Evolutionary conservation across 2,113 vertebrate species (phyloP).

Genomic region (Lasiurus borealis): DNA sequence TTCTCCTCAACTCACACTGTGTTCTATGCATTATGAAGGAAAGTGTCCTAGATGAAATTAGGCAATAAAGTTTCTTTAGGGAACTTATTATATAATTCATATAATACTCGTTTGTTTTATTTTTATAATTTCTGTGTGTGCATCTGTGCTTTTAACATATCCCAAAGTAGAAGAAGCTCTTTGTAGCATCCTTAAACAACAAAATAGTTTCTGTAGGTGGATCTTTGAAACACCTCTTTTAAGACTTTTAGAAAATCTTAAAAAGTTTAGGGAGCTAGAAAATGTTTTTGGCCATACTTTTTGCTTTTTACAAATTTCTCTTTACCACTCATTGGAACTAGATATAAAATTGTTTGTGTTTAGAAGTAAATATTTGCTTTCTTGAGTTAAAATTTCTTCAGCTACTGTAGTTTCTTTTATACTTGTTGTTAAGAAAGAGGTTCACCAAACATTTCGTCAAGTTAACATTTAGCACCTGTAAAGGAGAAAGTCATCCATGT

Average conservation of each 20-base stretch:
- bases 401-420: slow-evolving; percentile 24
- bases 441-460: not conserved
- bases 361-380: slow-evolving; percentile 47
- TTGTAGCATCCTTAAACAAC: not conserved
- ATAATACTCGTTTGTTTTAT: not conserved
- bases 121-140: not conserved
- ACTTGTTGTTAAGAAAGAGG: slow-evolving; percentile 12
- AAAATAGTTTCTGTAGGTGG: not conserved
- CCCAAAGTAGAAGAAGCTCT: not conserved
- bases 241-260: not conserved
- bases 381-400: slow-evolving; percentile 30
- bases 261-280: not conserved
- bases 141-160: not conserved
- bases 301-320: slow-evolving; percentile 27
- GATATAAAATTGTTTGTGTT: not conserved
- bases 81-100: not conserved
- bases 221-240: not conserved
- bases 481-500: slow-evolving; percentile 15
- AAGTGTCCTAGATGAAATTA: not conserved
- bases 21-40: not conserved
- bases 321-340: not conserved
- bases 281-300: not conserved
- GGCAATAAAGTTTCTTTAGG: not conserved
- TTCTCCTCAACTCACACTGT: not conserved
- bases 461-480: not conserved